Evolutionary conservation across 2,888 invertebrate genomes (phyloP).

Genomic region (Dolomedes plantarius): DNA sequence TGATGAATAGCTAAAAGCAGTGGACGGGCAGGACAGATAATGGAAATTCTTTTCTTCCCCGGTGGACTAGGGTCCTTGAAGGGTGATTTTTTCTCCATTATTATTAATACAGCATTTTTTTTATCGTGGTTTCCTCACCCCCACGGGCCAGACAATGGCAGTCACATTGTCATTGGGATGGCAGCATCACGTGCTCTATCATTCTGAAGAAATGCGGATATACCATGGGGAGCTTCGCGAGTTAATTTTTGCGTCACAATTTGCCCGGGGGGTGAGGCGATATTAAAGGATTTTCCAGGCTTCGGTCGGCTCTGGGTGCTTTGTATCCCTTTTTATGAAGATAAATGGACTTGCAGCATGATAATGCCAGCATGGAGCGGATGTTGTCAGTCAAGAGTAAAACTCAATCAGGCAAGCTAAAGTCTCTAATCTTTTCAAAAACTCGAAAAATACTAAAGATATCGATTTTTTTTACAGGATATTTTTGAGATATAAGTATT

Average conservation of each 20-base stretch:
- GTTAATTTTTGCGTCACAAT: slow-evolving; percentile 34
- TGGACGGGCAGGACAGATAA: slow-evolving; percentile 43
- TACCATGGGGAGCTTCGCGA: slow-evolving; percentile 24
- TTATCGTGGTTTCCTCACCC: slow-evolving; percentile 12
- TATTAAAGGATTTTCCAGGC: background rate
- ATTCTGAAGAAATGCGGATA: slow-evolving; percentile 13
- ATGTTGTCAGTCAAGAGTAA: no score
- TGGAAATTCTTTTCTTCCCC: slow-evolving; percentile 61
- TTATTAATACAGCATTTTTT: slow-evolving; percentile 45
- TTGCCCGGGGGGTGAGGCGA: background rate
- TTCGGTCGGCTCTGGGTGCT: background rate
- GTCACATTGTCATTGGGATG: slow-evolving; percentile 30
- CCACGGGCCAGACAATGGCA: slow-evolving; percentile 31
- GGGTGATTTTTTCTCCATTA: slow-evolving; percentile 66
- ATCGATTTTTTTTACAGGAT: no score
- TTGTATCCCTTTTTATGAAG: background rate
- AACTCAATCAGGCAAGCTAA: no score
- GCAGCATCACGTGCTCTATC: slow-evolving; percentile 28
- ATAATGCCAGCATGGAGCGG: no score
- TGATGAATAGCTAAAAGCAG: slow-evolving; percentile 54
- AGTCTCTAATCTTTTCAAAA: no score
- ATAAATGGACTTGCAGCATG: background rate
- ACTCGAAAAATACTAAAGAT: no score
- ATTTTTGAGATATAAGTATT: no score
- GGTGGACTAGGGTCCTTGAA: slow-evolving; percentile 35